Percentiles rank a stretch among this genome's conserved stretches.
Conservation (phyloP, 1,140 invertebrate species). For the Proales similis region DNA sequence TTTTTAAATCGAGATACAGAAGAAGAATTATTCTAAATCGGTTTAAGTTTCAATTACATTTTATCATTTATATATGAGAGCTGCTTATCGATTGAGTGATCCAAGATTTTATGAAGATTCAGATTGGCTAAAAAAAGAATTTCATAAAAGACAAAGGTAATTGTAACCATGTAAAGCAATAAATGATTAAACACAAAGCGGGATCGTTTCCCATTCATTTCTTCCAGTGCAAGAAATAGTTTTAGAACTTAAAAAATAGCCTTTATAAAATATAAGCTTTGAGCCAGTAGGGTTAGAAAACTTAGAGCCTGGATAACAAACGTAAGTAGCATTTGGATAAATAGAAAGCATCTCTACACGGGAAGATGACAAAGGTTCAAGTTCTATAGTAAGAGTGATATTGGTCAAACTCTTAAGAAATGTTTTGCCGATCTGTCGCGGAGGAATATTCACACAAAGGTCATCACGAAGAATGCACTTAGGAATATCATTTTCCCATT, state of each 20-base stretch:
- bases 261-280: constrained; percentile 12
- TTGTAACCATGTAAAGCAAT: too few relatives aligned
- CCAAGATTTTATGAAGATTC: constrained; percentile 55
- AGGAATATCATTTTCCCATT: constrained; percentile 27
- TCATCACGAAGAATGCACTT: constrained; percentile 1
- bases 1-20: not conserved
- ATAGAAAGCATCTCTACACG: too few relatives aligned
- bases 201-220: constrained; percentile 23
- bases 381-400: constrained; percentile 1
- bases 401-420: constrained; percentile 5
- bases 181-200: not conserved
- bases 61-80: constrained; percentile 57
- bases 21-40: not conserved
- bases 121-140: constrained; percentile 55
- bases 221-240: constrained; percentile 5
- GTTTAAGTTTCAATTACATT: constrained; percentile 54
- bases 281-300: not conserved
- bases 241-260: not conserved
- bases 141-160: constrained; percentile 44
- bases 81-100: constrained; percentile 54
- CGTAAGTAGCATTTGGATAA: constrained; percentile 14
- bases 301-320: constrained; percentile 4
- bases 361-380: constrained; percentile 1
- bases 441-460: not conserved
- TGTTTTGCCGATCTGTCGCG: not conserved